Percentiles rank a stretch among this genome's conserved stretches.
phyloP scores from a whole-genome alignment of 2,797 vertebrate species.

The Chelon labrosus region DNA sequence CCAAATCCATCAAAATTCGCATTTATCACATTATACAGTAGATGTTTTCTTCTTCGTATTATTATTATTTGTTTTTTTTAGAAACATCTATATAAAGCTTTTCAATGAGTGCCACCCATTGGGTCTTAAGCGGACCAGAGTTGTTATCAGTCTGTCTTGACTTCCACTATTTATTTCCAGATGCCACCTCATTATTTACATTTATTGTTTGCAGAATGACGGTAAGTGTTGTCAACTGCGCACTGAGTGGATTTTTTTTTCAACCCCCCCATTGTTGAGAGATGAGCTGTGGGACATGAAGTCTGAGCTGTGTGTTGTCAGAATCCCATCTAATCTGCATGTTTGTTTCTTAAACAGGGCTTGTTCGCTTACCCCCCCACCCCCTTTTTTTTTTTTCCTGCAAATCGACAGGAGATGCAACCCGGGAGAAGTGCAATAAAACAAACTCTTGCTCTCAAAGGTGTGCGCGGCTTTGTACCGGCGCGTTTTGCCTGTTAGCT shows the following conservation, averaged over 20 bases:
- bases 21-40: constrained; percentile 38
- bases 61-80: neutral
- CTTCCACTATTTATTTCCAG: constrained; percentile 62
- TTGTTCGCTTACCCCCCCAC: constrained; percentile 80
- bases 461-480: constrained; percentile 84
- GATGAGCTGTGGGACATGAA: constrained; percentile 79
- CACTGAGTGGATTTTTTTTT: constrained; percentile 64
- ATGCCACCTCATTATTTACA: constrained; percentile 79
- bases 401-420: constrained; percentile 85
- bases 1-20: constrained; percentile 59
- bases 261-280: constrained; percentile 55
- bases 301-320: constrained; percentile 78
- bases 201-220: constrained; percentile 72
- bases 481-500: constrained; percentile 87
- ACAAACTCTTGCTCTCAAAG: constrained; percentile 87
- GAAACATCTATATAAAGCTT: constrained; percentile 62
- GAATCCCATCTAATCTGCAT: constrained; percentile 86
- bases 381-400: constrained; percentile 42
- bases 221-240: constrained; percentile 75
- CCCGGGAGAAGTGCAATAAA: constrained; percentile 86
- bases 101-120: constrained; percentile 34
- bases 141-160: constrained; percentile 67
- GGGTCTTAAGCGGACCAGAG: constrained; percentile 58
- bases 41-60: neutral
- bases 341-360: constrained; percentile 90